Base-by-base conservation (phyloP, 2,797 vertebrate species). In the Pteronotus mesoamericanus region DNA sequence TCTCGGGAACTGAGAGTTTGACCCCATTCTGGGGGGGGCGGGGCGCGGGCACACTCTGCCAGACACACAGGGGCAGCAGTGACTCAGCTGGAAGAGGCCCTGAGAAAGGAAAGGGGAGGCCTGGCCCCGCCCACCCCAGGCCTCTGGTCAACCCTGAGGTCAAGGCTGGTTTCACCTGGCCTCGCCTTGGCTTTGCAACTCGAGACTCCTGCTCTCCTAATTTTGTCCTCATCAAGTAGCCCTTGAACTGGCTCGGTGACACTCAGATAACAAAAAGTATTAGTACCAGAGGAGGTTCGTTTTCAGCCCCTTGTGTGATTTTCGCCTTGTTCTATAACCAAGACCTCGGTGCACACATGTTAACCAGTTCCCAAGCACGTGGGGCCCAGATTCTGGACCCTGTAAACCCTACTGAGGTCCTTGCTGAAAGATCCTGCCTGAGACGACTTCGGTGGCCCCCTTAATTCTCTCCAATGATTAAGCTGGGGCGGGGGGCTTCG, bases 351-450 rank as follows among this genome's bases (percentile, higher is more conserved):
- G 1, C 84, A n/a, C 9, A 16, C 3, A 26, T 0, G 2, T 59
- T 18, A 3, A 6, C 15, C 2, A 2, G 4, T 42, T 86, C 15
- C 55, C 42, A 53, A 21, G 15, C 44, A 37, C 0, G 0, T 0
- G n/a, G 80, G 79, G 66, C 77, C 42, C 53, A n/a, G 37, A 15
- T 39, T 48, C 74, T 0, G 4, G 26, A 34, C 82, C 39, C 46
- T 8, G 19, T 24, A n/a, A 48, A 42, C 34, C 44, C 22, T 18
- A 12, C 21, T 15, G 55, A 72, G 44, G 10, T 64, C 57, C 29
- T 71, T 89, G 37, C 5, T 42, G 85, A 26, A 75, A 53, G 51
- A 15, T 16, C 48, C 42, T 22, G 6, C 48, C 55, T 44, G 0
- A 44, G 44, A 55, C 51, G 2, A 5, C 44, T 4, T 21, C 1